Base-by-base conservation (phyloP, 2,888 invertebrate species). In the Tenthredo distinguenda region DNA sequence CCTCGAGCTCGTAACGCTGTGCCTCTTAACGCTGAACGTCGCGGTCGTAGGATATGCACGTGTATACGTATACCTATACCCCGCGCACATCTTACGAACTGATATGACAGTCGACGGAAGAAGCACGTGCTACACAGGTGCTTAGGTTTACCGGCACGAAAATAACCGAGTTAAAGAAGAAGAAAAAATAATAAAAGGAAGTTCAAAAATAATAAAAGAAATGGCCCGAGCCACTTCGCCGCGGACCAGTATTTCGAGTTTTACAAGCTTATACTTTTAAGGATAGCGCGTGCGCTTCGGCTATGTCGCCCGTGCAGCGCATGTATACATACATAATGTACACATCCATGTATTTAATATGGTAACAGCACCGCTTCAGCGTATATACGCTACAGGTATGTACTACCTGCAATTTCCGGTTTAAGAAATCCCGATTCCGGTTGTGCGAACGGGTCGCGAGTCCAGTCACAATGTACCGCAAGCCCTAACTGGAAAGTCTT, bases 201-300 rank as follows among this genome's bases (percentile, higher is more conserved):
- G 40, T 58, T 40, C 12, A 62, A 83, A 89, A 87, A 90, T 88
- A 89, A 88, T 89, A 86, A 88, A 89, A 88, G 86, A 86, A 87
- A 86, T 87, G 88, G 89, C 88, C 81, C 81, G 62, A 58, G 77
- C 89, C 87, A 88, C 86, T 87, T 87, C 72, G 85, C 87, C 87
- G 87, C 87, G 87, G 90, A 91, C 91, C 90, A 88, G 91, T 91
- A 90, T 90, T 90, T 91, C 91, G 87, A 89, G 91, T 91, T 90
- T 90, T 85, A 87, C 84, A 84, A n/a, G 50, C 55, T 26, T 77
- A 77, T 34, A 55, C 77, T 77, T 77, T 77, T 55, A 55, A 55
- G 77, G 77, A 77, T 76, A 71, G 76, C 84, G 84, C 84, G 72
- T 76, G 74, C 76, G 71, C 62, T 40, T 62, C 47, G 21, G 79